Conservation (phyloP, 2,888 invertebrate species). For the Drosophila parthenogenetica region DNA sequence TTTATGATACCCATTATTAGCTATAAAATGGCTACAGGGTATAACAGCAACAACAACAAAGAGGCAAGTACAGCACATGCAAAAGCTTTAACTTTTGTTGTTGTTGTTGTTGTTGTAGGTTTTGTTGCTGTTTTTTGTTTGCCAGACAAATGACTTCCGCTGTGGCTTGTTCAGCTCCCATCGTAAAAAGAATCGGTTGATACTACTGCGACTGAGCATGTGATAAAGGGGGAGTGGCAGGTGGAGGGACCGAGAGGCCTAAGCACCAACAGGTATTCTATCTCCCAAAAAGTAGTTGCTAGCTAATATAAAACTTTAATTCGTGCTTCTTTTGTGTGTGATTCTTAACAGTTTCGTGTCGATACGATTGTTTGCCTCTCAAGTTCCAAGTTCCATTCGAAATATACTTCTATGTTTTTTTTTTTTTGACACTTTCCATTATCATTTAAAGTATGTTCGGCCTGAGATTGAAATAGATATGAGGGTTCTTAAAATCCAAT, state of each 20-base stretch:
- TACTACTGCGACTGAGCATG: not conserved
- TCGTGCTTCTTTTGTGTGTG: conserved; percentile 41
- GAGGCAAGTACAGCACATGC: conserved; percentile 44
- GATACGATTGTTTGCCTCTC: conserved; percentile 4
- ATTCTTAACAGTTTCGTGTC: conserved; percentile 40
- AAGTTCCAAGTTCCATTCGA: conserved; percentile 11
- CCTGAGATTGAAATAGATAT: conserved; percentile 47
- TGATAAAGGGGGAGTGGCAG: not conserved
- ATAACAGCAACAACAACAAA: conserved; percentile 22
- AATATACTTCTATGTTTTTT: not conserved
- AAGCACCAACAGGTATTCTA: conserved; percentile 26
- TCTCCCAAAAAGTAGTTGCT: conserved; percentile 35
- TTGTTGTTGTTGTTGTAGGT: conserved; percentile 31
- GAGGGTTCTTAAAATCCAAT: conserved; percentile 25
- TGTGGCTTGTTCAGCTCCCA: conserved; percentile 58
- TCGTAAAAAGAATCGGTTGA: conserved; percentile 51
- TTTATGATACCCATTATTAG: conserved; percentile 7
- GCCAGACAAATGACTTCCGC: conserved; percentile 78
- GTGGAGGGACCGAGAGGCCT: not conserved
- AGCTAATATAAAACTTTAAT: conserved; percentile 53
- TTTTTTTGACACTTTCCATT: conserved; percentile 67
- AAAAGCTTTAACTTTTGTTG: conserved; percentile 51
- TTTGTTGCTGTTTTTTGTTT: conserved; percentile 40
- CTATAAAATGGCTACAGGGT: conserved; percentile 24
- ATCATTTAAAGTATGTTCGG: conserved; percentile 47